Evolutionary conservation across 2,113 vertebrate species (phyloP).

Genomic region (Siniperca knerii): DNA sequence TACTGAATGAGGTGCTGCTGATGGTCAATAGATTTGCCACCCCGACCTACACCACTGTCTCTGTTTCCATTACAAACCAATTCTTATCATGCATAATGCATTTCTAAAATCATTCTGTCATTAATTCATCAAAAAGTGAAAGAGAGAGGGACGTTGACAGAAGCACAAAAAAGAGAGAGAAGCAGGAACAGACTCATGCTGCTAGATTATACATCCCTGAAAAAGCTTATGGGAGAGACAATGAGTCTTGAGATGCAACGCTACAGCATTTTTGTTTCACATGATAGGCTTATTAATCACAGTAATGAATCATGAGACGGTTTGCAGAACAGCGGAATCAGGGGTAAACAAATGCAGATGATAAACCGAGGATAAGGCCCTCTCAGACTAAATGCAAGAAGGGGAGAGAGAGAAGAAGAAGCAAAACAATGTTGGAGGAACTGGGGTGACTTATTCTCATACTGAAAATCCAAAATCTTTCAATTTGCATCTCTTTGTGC

Average conservation of each 20-base stretch:
- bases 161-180: slow-evolving; percentile 6
- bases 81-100: slow-evolving; percentile 77
- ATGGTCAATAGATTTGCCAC: slow-evolving; percentile 71
- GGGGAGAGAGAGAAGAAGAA: background rate
- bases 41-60: slow-evolving; percentile 50
- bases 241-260: slow-evolving; percentile 60
- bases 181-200: slow-evolving; percentile 39
- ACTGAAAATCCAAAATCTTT: slow-evolving; percentile 32
- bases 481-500: slow-evolving; percentile 37
- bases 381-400: slow-evolving; percentile 16
- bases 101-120: slow-evolving; percentile 65
- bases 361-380: slow-evolving; percentile 57
- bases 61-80: slow-evolving; percentile 76
- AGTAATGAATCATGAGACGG: slow-evolving; percentile 78
- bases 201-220: slow-evolving; percentile 70
- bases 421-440: slow-evolving; percentile 2
- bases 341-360: slow-evolving; percentile 73
- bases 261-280: slow-evolving; percentile 74
- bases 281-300: slow-evolving; percentile 82
- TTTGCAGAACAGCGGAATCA: slow-evolving; percentile 68
- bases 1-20: slow-evolving; percentile 59
- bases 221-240: slow-evolving; percentile 65
- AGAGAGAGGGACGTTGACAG: background rate
- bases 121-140: slow-evolving; percentile 72
- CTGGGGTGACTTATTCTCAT: slow-evolving; percentile 12